Conservation (phyloP, 2,113 vertebrate genomes). For the Grammomys dolichurus region DNA sequence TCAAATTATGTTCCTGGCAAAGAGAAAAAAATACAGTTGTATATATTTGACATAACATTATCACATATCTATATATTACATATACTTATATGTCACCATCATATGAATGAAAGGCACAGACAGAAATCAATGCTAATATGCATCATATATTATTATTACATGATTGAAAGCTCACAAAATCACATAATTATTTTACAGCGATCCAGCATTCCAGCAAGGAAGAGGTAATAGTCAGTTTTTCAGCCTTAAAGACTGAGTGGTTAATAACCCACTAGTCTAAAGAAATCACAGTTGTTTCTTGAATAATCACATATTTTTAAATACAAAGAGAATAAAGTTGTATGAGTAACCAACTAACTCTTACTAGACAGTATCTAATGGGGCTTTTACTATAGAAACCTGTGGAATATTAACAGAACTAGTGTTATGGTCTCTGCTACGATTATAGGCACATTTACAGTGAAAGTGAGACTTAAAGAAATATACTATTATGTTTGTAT, state of each 20-base stretch:
- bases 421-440: neutral
- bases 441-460: neutral
- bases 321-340: neutral
- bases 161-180: neutral
- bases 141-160: neutral
- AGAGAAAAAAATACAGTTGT: neutral
- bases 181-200: constrained; percentile 28
- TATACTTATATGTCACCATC: neutral
- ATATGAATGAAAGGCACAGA: neutral
- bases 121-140: neutral
- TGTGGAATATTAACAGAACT: neutral
- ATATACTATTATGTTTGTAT: neutral
- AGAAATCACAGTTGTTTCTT: neutral
- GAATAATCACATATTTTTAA: neutral
- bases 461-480: neutral
- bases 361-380: neutral
- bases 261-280: neutral
- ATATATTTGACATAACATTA: neutral
- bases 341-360: neutral
- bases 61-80: neutral
- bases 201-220: neutral
- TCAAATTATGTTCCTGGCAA: neutral
- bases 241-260: neutral
- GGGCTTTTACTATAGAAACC: no score
- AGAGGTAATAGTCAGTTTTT: neutral